Evolutionary conservation across 2,888 invertebrate species (phyloP).

Genomic region (Clunio marinus): DNA sequence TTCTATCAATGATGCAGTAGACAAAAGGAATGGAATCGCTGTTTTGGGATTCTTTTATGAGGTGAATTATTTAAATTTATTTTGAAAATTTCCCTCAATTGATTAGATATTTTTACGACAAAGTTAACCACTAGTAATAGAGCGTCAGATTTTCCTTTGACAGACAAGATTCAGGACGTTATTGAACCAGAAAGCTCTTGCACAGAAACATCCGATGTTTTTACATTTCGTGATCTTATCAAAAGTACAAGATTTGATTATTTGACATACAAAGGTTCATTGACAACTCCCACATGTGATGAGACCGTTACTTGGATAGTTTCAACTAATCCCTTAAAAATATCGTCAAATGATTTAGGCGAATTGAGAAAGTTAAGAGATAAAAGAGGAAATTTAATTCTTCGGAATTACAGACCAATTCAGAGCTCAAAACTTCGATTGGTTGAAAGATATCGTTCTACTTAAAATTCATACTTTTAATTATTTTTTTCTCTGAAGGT

Average conservation of each 20-base stretch:
- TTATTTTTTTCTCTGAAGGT: no score
- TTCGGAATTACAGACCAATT: conserved; percentile 7
- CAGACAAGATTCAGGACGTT: no score
- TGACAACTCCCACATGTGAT: conserved; percentile 23
- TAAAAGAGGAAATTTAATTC: neutral
- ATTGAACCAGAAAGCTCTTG: neutral
- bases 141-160: neutral
- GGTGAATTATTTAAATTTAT: no score
- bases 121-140: no score
- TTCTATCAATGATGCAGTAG: neutral
- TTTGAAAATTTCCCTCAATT: neutral
- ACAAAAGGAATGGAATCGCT: neutral
- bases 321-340: no score
- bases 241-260: neutral
- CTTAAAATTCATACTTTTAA: no score
- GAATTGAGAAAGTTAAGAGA: conserved; percentile 21
- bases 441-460: no score
- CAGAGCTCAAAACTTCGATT: no score
- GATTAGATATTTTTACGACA: no score
- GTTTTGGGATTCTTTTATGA: conserved; percentile 25
- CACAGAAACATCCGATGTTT: neutral
- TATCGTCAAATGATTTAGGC: no score
- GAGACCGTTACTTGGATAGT: conserved; percentile 32
- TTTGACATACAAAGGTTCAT: conserved; percentile 4
- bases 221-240: conserved; percentile 13